A percentile compares a stretch with the other conserved stretches of the same genome.
phyloP scores from a whole-genome alignment of 2,113 vertebrate species.

The Scomber colias region DNA sequence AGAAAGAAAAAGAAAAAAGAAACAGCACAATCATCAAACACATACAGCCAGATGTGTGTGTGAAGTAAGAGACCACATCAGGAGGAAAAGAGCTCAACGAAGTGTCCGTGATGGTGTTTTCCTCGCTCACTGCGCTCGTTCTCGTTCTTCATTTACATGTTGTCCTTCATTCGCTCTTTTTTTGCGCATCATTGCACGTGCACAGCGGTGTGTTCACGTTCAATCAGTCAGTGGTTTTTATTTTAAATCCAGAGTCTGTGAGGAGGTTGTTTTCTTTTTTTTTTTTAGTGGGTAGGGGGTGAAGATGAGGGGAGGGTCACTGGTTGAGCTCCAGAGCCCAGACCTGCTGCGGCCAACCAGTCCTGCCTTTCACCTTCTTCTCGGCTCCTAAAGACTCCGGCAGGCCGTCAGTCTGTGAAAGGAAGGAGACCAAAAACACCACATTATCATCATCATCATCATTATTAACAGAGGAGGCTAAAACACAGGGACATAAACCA shows the following conservation, averaged over 20 bases:
- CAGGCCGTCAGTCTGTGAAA: conserved; percentile 85
- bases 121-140: not conserved
- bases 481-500: too few relatives aligned
- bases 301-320: conserved; percentile 74
- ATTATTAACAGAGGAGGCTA: too few relatives aligned
- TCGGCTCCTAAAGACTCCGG: conserved; percentile 86
- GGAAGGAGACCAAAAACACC: not conserved
- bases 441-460: too few relatives aligned
- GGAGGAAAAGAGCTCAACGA: not conserved
- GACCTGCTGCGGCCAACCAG: conserved; percentile 98
- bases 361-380: conserved; percentile 95
- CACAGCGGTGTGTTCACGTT: conserved; percentile 48
- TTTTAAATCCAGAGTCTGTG: conserved; percentile 38
- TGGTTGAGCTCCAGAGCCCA: conserved; percentile 97
- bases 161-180: not conserved
- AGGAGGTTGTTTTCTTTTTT: not conserved
- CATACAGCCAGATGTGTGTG: conserved; percentile 18
- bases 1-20: conserved; percentile 16
- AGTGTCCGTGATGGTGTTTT: not conserved
- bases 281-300: not conserved
- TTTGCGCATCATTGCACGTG: conserved; percentile 23
- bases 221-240: conserved; percentile 53
- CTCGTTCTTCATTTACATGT: not conserved
- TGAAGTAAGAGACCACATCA: not conserved
- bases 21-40: conserved; percentile 62